phyloP scores from a whole-genome alignment of 2,888 invertebrate species.

The Parochlus steinenii region DNA sequence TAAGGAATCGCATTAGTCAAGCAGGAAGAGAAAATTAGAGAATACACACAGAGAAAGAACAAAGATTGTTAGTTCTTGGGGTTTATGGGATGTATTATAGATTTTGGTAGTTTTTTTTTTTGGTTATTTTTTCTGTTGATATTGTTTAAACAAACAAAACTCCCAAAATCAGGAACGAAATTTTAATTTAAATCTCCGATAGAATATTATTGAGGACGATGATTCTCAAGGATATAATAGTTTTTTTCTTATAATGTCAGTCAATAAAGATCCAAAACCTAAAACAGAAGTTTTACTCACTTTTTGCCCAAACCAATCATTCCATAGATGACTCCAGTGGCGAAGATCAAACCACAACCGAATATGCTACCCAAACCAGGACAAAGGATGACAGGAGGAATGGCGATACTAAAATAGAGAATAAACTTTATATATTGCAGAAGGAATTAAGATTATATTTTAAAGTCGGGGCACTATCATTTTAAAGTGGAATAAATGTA shows the following conservation, averaged over 20 bases:
- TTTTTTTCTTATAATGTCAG: not conserved
- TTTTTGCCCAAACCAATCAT: slow-evolving; percentile 92
- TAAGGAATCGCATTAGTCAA: slow-evolving; percentile 24
- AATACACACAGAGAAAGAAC: not conserved
- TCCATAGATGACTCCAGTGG: slow-evolving; percentile 77
- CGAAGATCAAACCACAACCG: slow-evolving; percentile 77
- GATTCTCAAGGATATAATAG: not conserved
- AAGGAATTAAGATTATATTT: slow-evolving; percentile 3
- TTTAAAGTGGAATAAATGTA: too few relatives aligned
- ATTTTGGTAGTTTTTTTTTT: too few relatives aligned
- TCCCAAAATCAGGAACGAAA: slow-evolving; percentile 6
- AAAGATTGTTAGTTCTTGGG: too few relatives aligned
- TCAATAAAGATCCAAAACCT: not conserved
- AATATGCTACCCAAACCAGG: slow-evolving; percentile 59
- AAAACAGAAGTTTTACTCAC: slow-evolving; percentile 42
- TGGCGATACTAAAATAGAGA: slow-evolving; percentile 44
- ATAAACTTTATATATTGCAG: slow-evolving; percentile 9
- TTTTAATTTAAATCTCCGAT: too few relatives aligned
- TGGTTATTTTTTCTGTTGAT: slow-evolving; percentile 2
- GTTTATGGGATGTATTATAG: too few relatives aligned
- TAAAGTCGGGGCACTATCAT: too few relatives aligned
- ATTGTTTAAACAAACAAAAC: slow-evolving; percentile 1
- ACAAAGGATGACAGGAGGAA: slow-evolving; percentile 67
- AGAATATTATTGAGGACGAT: too few relatives aligned
- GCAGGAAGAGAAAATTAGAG: not conserved